These are phyloP conservation scores for Bradysia coprophila DNA, from an alignment of 1,140 invertebrate species.

Conservation along the genomic window DNA sequence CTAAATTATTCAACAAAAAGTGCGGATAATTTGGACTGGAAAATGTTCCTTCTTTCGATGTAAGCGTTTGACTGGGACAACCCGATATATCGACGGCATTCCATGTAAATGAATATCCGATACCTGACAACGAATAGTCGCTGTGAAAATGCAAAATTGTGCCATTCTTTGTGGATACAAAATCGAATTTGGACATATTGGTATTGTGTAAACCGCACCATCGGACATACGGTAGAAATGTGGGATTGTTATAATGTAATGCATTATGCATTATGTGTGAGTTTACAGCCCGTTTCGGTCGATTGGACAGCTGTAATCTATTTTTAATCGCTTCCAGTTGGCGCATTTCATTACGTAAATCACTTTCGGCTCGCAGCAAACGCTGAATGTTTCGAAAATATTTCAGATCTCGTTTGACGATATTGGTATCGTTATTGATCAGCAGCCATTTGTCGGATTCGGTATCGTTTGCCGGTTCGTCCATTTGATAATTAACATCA, in stretches of 20 bases:
- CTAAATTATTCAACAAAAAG: conserved; percentile 39
- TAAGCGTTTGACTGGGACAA: conserved; percentile 41
- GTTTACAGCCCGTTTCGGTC: neutral
- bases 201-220: conserved; percentile 34
- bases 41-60: conserved; percentile 34
- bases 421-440: neutral
- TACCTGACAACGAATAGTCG: conserved; percentile 43
- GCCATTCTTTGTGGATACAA: conserved; percentile 36
- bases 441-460: neutral
- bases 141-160: conserved; percentile 43
- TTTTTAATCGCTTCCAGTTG: neutral
- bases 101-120: conserved; percentile 47
- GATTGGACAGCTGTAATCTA: neutral
- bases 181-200: conserved; percentile 33
- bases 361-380: neutral
- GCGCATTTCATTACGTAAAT: neutral
- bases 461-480: neutral
- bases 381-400: neutral
- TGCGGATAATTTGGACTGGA: conserved; percentile 47
- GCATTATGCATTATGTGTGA: neutral
- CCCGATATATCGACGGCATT: conserved; percentile 41
- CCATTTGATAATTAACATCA: neutral
- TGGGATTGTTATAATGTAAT: conserved; percentile 5
- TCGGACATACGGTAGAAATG: conserved; percentile 18
- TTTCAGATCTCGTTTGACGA: neutral